Conservation (phyloP, 1,140 invertebrate genomes). For the Cotesia typhae region DNA sequence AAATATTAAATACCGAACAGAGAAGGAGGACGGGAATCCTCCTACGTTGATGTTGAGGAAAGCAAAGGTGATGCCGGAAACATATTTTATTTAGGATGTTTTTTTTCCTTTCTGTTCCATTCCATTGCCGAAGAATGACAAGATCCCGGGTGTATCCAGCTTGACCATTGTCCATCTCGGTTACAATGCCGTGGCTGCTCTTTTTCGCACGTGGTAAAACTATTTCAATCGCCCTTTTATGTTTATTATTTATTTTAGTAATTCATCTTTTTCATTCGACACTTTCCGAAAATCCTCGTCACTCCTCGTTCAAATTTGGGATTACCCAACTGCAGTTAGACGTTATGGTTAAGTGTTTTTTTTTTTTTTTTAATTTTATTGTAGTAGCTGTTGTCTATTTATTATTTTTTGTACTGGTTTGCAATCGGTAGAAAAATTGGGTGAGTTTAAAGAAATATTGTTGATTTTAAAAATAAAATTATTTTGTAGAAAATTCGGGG, state of each 20-base stretch:
- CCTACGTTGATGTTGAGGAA: background rate
- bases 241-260: constrained; percentile 22
- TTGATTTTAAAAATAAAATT: too few relatives aligned
- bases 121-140: background rate
- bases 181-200: constrained; percentile 36
- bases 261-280: constrained; percentile 13
- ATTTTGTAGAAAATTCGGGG: too few relatives aligned
- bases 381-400: background rate
- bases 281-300: background rate
- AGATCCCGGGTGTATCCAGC: background rate
- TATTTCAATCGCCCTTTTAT: constrained; percentile 17
- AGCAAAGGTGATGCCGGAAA: constrained; percentile 32
- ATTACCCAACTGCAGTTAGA: background rate
- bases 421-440: too few relatives aligned
- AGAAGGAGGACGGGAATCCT: too few relatives aligned
- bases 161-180: constrained; percentile 26
- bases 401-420: too few relatives aligned
- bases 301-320: background rate
- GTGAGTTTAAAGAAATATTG: too few relatives aligned
- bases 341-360: too few relatives aligned
- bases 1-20: too few relatives aligned
- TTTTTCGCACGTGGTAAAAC: constrained; percentile 32
- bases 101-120: constrained; percentile 17
- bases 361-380: background rate
- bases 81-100: constrained; percentile 35